A percentile compares a stretch with the other conserved stretches of the same genome.
phyloP scores from a whole-genome alignment of 30 jellyfish, hydroid and myxozoan species.

The Catostylus mosaicus region DNA sequence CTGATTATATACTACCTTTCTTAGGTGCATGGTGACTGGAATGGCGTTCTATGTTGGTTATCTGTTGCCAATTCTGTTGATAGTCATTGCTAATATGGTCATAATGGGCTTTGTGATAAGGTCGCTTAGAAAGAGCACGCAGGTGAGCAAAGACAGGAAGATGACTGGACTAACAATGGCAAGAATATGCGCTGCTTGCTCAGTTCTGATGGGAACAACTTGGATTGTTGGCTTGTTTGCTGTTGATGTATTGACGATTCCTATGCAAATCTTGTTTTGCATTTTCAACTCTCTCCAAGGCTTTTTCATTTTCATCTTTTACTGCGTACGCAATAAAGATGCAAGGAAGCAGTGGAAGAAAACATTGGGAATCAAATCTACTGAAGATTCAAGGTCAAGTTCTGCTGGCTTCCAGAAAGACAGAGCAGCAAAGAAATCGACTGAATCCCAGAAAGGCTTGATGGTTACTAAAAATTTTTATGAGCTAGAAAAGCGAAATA shows the following conservation, averaged over 20 bases:
- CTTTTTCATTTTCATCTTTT: conserved; percentile 73
- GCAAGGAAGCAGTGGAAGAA: conserved; percentile 64
- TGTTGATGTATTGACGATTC: conserved; percentile 66
- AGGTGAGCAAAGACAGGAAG: conserved; percentile 44
- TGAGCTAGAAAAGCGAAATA: background rate
- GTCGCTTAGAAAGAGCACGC: conserved; percentile 33
- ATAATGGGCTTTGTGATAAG: conserved; percentile 49
- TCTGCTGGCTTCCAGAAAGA: conserved; percentile 5
- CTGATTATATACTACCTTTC: too few relatives aligned
- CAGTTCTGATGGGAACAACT: conserved; percentile 75
- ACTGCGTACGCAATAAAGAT: conserved; percentile 65
- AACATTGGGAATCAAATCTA: background rate
- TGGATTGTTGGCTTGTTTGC: conserved; percentile 82
- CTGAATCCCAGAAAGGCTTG: conserved; percentile 6
- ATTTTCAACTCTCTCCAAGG: conserved; percentile 83
- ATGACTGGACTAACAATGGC: conserved; percentile 47
- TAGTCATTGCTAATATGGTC: conserved; percentile 47
- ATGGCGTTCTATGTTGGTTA: conserved; percentile 67
- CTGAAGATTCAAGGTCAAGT: conserved; percentile 23
- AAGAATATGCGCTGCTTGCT: conserved; percentile 71
- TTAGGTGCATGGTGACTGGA: conserved; percentile 81
- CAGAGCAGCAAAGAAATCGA: background rate
- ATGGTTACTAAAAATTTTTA: background rate
- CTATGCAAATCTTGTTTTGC: conserved; percentile 69
- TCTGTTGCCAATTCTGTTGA: conserved; percentile 41